Base-by-base conservation (phyloP, 2,797 vertebrate genomes). In the Acanthis flammea region DNA sequence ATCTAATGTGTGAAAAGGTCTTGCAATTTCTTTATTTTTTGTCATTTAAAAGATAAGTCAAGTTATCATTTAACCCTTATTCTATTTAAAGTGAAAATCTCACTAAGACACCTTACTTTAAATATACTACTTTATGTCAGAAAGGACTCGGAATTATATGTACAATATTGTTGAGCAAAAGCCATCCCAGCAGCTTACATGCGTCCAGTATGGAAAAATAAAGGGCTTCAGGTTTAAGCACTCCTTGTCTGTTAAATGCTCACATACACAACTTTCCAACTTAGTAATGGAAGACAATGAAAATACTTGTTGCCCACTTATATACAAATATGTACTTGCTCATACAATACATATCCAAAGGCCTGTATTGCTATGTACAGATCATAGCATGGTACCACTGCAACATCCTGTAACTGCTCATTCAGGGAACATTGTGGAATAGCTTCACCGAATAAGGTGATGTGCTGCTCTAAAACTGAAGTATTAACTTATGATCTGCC, bases 11-110 rank as follows among this genome's bases (percentile, higher is more conserved):
- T 98, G 98, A 98, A 99, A 98, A 98, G 98, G 98, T 98, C 98
- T 99, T 98, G 97, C 98, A 99, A 98, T 98, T 98, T 98, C 98
- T 98, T 98, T 98, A 98, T 98, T 98, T 98, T 98, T 98, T 98
- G 98, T 98, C 98, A 97, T 97, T 97, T 98, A 97, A 97, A 98
- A 98, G 97, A 98, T 98, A 98, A 98, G 98, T 98, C 98, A 98
- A 98, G 98, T 98, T 98, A 98, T 98, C 97, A 97, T 98, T 98
- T 98, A 98, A 98, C 97, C 98, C 98, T 97, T 98, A 97, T 97
- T 98, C 92, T 97, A 95, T 97, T 97, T 97, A 96, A 97, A 98
- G 96, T 94, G 94, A 98, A 97, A 97, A 95, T 78, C 92, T 91
- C 91, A 87, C 87, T 97, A 95, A 94, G 94, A 94, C 94, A 92